Conservation (phyloP, 2,888 invertebrate species). For the Drosophila percnosoma region DNA sequence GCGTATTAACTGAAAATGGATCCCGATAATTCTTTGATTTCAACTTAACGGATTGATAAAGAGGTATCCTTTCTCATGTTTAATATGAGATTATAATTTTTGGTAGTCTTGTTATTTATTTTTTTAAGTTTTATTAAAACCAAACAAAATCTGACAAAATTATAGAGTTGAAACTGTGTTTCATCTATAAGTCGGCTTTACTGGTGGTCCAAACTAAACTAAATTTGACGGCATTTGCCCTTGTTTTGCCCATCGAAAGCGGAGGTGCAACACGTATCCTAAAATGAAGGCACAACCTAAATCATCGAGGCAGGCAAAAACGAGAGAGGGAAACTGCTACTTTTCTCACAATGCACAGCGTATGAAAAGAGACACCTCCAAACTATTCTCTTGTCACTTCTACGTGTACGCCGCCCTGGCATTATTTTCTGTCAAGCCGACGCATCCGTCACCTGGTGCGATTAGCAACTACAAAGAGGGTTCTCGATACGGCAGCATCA, state of each 20-base stretch:
- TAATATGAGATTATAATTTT: not conserved
- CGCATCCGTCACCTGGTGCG: conserved; percentile 82
- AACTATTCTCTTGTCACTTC: conserved; percentile 73
- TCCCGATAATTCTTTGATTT: conserved; percentile 6
- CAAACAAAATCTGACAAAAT: not conserved
- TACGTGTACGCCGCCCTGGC: conserved; percentile 34
- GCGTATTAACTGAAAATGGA: conserved; percentile 59
- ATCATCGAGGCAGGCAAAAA: conserved; percentile 35
- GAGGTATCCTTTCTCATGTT: not conserved
- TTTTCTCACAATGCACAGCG: conserved; percentile 74
- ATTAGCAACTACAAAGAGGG: conserved; percentile 71
- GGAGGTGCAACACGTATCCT: conserved; percentile 47
- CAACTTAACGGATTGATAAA: not conserved
- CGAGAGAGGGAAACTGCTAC: conserved; percentile 59
- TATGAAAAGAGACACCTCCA: conserved; percentile 81
- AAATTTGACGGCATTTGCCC: conserved; percentile 51
- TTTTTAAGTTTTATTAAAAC: not conserved
- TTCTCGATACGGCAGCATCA: conserved; percentile 84
- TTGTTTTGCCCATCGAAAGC: conserved; percentile 46
- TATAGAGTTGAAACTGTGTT: not conserved
- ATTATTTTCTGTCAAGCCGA: conserved; percentile 68
- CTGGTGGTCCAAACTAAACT: conserved; percentile 58
- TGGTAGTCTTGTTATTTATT: not conserved
- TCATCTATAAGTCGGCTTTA: conserved; percentile 2
- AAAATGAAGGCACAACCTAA: conserved; percentile 30